Percentiles rank a stretch among this genome's conserved stretches.
Evolutionary conservation across 2,888 invertebrate species (phyloP).

Genomic region (Punctoribates punctum): DNA sequence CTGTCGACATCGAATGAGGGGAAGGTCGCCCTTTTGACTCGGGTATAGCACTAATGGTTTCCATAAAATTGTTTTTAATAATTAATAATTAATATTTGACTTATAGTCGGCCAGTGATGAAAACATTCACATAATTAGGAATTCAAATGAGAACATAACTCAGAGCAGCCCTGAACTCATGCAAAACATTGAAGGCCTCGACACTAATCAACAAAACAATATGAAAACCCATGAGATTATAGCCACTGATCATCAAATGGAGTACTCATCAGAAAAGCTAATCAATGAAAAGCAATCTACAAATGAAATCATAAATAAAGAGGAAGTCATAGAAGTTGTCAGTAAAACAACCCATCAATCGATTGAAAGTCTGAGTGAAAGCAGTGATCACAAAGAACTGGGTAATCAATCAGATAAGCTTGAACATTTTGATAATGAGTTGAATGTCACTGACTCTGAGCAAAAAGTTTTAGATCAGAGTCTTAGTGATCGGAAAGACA

Average conservation of each 20-base stretch:
- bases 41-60: slow-evolving; percentile 7
- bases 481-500: neutral
- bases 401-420: slow-evolving; percentile 10
- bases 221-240: neutral
- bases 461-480: neutral
- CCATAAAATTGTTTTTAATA: slow-evolving; percentile 2
- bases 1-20: slow-evolving; percentile 45
- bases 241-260: neutral
- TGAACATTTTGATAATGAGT: slow-evolving; percentile 14
- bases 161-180: slow-evolving; percentile 34
- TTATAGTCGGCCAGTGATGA: slow-evolving; percentile 42
- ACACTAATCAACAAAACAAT: neutral
- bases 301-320: neutral
- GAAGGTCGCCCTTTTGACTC: slow-evolving; percentile 40
- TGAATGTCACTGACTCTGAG: neutral
- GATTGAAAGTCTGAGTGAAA: neutral
- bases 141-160: slow-evolving; percentile 23
- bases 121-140: slow-evolving; percentile 32
- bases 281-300: neutral
- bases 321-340: neutral
- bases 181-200: neutral
- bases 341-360: neutral
- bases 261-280: neutral
- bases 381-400: neutral
- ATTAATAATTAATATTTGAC: neutral